Evolutionary conservation across 2,797 vertebrate species (phyloP), one percentile per base, ranked within the genome.

Genomic region (Anas flavirostris): DNA sequence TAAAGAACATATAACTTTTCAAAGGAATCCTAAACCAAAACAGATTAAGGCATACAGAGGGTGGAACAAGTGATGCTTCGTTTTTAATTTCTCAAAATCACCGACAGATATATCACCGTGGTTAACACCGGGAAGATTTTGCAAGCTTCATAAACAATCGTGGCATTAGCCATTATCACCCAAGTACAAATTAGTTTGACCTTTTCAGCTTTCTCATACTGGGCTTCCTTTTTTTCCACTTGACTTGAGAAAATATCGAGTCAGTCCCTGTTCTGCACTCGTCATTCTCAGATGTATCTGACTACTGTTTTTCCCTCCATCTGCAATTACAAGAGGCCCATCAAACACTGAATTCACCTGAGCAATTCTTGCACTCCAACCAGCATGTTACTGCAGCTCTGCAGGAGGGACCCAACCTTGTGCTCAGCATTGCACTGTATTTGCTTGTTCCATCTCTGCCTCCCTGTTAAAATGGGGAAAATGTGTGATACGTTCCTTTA

Each of bases 231-330:
- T 86, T 86, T 90, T 87, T 76, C 63, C 86, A 96, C 88, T 93
- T 95, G 93, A 95, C 95, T 94, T 93, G 86, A 95, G 90, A 93
- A 95, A 91, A 96, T 83, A 96, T 56, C 70, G 91, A 96, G 94
- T 90, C 81, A 55, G 31, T 76, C 70, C 66, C 31, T 37, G 74
- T 29, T 70, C 74, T 69, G 52, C 26, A 10, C 77, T 86, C 73
- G 48, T 75, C 79, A 37, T 68, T 22, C 89, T 80, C 89, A 86
- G 50, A 75, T 35, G 35, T 16, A 29, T 93, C n/a, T 80, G 69
- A 41, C 53, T 35, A 22, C 10, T 6, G 52, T 5, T 31, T 90
- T 92, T 28, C 22, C 31, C 29, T 52, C 21, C 29, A 37, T 48
- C 82, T 84, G 74, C 74, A 74, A 90, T 96, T 85, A 70, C 68